Conservation (phyloP, 2,797 vertebrate species). For the Cirrhinus molitorella region DNA sequence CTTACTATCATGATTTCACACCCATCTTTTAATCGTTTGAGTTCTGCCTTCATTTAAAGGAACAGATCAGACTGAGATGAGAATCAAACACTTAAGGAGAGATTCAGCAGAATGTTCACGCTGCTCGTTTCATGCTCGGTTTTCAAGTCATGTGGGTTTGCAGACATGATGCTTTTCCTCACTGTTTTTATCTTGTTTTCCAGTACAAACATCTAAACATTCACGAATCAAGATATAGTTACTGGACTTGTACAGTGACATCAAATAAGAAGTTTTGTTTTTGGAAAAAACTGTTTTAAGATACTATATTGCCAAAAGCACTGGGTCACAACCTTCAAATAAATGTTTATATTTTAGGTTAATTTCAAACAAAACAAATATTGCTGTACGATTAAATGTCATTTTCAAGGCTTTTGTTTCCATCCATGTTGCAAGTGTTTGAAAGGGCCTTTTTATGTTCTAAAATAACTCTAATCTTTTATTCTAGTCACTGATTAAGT, state of each 20-base stretch:
- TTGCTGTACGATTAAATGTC: no score
- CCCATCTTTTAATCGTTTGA: background rate
- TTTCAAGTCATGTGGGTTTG: background rate
- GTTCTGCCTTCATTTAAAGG: background rate
- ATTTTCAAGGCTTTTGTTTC: no score
- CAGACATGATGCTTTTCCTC: background rate
- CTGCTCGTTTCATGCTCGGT: background rate
- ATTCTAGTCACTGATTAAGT: no score
- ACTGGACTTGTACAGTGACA: background rate
- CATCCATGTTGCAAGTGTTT: no score
- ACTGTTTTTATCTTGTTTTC: background rate
- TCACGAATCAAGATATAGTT: background rate
- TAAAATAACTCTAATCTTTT: no score
- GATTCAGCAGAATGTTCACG: background rate
- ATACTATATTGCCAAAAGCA: no score
- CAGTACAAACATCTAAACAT: background rate
- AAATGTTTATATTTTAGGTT: no score
- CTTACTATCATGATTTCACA: background rate
- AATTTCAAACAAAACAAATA: no score
- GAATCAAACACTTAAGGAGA: background rate
- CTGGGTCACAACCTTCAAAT: no score
- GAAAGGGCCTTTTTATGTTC: no score
- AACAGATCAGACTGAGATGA: background rate
- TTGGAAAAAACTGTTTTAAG: no score
- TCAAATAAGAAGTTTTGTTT: background rate